Base-by-base conservation (phyloP, 2,113 vertebrate species). In the Saccopteryx leptura region DNA sequence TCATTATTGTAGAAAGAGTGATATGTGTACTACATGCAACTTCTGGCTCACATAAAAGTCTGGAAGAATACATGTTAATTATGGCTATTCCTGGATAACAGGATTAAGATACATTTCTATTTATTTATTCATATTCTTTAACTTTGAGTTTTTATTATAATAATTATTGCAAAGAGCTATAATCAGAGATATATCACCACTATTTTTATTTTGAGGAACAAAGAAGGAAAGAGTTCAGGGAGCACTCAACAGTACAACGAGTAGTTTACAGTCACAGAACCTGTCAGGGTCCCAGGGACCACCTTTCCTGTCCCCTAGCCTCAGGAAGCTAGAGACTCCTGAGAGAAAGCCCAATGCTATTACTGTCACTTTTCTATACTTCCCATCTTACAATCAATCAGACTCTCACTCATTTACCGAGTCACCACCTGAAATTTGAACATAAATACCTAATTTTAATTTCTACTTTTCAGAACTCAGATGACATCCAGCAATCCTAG, bases 121-220 rank as follows among this genome's bases (percentile, higher is more conserved):
- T 76, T 88, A 87, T 65, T 93, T 89, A 56, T 82, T 86, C 15
- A 24, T 66, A 90, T 46, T 72, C 48, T 82, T 94, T n/a, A 88
- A 88, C n/a, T 95, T 46, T 60, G 61, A 61, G 19, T 31, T 88
- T 74, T 75, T 86, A 83, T 21, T 88, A 71, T 72, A 50, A 75
- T 72, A 39, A 80, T 60, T 28, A 81, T 63, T 93, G 50, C 54
- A 92, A 96, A 96, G 50, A 78, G n/a, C 65, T 72, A 18, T 65
- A 84, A 79, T 48, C 39, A 83, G 28, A 75, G 60, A 93, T 96
- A 26, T 79, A 94, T 83, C 7, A 66, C 56, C 78, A 60, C 50
- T 93, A 87, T 79, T 90, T 90, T n/a, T 58, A 85, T 69, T 91
- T 74, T 89, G 89, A 93, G 74, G 93, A 79, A 89, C 33, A 71